Percentiles rank a stretch among this genome's conserved stretches.
phyloP scores from a whole-genome alignment of 2,797 vertebrate species.

The Limosa lapponica region DNA sequence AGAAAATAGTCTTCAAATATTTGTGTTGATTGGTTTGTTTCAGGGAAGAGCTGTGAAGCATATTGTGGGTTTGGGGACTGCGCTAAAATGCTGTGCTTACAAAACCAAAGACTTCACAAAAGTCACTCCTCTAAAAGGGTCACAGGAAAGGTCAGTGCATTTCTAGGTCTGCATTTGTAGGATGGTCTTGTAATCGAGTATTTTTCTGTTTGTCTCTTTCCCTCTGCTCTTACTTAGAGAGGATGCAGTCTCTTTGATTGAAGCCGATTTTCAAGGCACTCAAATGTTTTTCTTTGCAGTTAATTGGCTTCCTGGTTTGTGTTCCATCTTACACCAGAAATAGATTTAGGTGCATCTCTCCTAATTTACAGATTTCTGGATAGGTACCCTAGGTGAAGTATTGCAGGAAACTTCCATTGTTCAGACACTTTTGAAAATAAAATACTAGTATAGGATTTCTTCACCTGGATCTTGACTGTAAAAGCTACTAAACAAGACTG shows the following conservation, averaged over 20 bases:
- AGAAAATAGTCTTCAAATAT: background rate
- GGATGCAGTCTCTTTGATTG: constrained; percentile 11
- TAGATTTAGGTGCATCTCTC: background rate
- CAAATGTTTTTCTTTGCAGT: constrained; percentile 21
- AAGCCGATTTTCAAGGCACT: too few relatives aligned
- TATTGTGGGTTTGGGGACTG: background rate
- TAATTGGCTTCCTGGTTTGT: background rate
- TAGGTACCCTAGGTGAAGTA: background rate
- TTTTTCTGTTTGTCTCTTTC: background rate
- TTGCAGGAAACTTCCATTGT: background rate
- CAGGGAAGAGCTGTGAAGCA: background rate
- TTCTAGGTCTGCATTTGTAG: constrained; percentile 29
- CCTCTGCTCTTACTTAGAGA: background rate
- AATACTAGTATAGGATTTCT: background rate
- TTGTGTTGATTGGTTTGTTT: background rate
- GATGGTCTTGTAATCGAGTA: background rate
- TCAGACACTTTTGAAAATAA: background rate
- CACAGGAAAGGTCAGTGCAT: constrained; percentile 43
- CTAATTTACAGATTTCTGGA: constrained; percentile 3
- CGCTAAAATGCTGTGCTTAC: background rate
- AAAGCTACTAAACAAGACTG: background rate
- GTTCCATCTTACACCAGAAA: background rate
- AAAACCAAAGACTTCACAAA: background rate
- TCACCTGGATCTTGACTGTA: background rate
- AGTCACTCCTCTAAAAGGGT: constrained; percentile 31